A percentile compares a stretch with the other conserved stretches of the same genome.
phyloP scores from a whole-genome alignment of 2,797 vertebrate species.

The Esox lucius region DNA sequence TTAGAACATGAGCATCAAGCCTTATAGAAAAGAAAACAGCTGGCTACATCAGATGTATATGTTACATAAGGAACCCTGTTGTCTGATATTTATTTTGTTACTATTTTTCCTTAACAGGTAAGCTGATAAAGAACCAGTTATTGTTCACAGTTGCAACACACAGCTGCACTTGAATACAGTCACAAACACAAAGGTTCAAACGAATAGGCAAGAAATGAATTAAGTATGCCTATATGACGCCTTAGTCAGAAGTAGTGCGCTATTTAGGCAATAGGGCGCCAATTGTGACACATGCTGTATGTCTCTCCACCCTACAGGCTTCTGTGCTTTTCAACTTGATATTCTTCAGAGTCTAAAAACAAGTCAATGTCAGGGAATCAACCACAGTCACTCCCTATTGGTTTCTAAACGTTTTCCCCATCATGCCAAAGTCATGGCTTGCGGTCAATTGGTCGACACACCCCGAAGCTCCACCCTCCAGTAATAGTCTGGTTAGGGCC shows the following conservation, averaged over 20 bases:
- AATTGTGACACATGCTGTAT: neutral
- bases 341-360: neutral
- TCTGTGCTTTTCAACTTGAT: neutral
- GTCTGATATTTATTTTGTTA: too few species aligned
- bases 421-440: slow-evolving; percentile 36
- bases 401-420: slow-evolving; percentile 28
- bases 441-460: slow-evolving; percentile 30
- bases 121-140: too few species aligned
- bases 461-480: slow-evolving; percentile 28
- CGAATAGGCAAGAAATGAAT: too few species aligned
- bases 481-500: slow-evolving; percentile 13
- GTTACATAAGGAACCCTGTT: too few species aligned
- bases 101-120: neutral
- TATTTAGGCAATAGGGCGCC: neutral
- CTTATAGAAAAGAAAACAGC: too few species aligned
- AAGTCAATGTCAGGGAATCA: slow-evolving; percentile 23
- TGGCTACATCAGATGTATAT: too few species aligned
- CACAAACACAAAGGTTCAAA: too few species aligned
- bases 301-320: too few species aligned
- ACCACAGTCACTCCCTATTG: slow-evolving; percentile 17
- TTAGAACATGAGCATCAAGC: neutral
- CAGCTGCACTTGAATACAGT: too few species aligned
- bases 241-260: neutral
- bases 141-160: too few species aligned
- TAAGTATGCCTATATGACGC: too few species aligned